Conservation (phyloP, 1,140 invertebrate genomes). For the Dinoponera quadriceps region DNA sequence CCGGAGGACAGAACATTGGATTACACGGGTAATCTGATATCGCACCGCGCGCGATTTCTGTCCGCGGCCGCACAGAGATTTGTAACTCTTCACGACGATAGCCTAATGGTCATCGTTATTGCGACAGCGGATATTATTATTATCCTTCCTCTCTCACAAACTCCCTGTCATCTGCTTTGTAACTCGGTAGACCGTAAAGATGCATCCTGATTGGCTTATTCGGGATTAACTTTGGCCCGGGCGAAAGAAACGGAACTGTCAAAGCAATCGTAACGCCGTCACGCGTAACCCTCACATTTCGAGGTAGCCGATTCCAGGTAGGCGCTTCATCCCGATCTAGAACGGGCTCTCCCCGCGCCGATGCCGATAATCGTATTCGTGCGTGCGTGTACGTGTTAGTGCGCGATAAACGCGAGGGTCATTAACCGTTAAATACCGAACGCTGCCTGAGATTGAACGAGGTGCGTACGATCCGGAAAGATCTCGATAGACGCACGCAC, state of each 20-base stretch:
- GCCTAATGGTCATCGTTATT: constrained; percentile 45
- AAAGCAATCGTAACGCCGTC: background rate
- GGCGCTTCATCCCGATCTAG: constrained; percentile 12
- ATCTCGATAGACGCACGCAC: constrained; percentile 41
- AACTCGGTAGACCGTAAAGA: constrained; percentile 6
- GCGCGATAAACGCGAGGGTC: constrained; percentile 38
- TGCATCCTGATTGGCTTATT: constrained; percentile 18
- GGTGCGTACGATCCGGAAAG: constrained; percentile 55
- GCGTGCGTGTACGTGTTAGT: background rate
- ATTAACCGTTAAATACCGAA: constrained; percentile 48
- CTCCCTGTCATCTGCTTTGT: constrained; percentile 29
- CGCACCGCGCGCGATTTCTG: constrained; percentile 11
- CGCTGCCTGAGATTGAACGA: constrained; percentile 55
- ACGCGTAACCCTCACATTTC: background rate
- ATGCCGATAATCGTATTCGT: constrained; percentile 41
- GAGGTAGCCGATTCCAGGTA: constrained; percentile 16
- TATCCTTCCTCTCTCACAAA: constrained; percentile 18
- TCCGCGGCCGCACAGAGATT: constrained; percentile 28
- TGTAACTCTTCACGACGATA: constrained; percentile 44
- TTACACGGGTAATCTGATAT: constrained; percentile 51
- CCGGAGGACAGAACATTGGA: constrained; percentile 33
- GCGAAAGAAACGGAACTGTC: background rate
- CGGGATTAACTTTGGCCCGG: background rate
- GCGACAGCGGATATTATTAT: constrained; percentile 46
- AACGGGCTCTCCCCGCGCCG: constrained; percentile 1